Evolutionary conservation across 2,888 invertebrate genomes (phyloP).

Genomic region (Lasioglossum oenotherae): DNA sequence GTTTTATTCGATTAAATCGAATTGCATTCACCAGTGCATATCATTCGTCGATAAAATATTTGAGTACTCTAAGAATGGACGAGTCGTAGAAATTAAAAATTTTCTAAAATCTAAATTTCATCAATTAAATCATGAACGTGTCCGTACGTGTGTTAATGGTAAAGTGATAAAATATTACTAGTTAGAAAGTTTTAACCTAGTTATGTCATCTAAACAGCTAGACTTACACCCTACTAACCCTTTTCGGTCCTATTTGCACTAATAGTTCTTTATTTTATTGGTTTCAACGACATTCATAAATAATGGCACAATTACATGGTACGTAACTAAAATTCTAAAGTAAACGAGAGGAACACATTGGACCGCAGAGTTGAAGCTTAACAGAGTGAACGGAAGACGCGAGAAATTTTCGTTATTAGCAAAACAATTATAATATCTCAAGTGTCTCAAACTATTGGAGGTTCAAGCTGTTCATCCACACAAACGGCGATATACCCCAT

Average conservation of each 20-base stretch:
- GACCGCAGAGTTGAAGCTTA: not conserved
- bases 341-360: not conserved
- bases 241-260: not conserved
- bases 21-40: not conserved
- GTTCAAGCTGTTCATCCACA: constrained; percentile 8
- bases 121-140: not conserved
- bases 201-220: not conserved
- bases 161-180: constrained; percentile 16
- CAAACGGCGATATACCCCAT: constrained; percentile 19
- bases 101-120: not conserved
- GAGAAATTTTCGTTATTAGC: not conserved
- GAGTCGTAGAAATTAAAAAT: not conserved
- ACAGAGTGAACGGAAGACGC: not conserved
- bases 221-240: not conserved
- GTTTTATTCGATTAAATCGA: not conserved
- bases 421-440: not conserved
- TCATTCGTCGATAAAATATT: not conserved
- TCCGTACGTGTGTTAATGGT: too few relatives aligned
- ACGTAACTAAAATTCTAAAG: not conserved
- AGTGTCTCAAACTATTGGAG: not conserved
- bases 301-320: not conserved
- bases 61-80: not conserved
- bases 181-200: not conserved
- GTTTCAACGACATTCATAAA: not conserved
- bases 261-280: not conserved